These are phyloP conservation scores for Mola mola DNA, from an alignment of 2,113 vertebrate genomes.

Conservation along the genomic window DNA sequence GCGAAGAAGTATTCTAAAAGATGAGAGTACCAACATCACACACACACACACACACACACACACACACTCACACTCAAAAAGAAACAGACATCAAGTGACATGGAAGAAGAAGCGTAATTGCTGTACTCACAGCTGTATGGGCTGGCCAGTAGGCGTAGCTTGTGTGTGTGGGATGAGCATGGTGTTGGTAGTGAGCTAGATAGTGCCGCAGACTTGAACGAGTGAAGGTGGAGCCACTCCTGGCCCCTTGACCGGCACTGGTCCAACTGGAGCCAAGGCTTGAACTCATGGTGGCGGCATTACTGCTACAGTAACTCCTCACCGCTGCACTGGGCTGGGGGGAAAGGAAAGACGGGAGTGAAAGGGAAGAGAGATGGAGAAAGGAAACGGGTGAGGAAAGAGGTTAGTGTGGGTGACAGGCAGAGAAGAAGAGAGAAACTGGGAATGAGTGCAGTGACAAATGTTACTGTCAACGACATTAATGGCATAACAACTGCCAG, in stretches of 20 bases:
- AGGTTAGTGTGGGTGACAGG: conserved; percentile 13
- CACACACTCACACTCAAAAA: background rate
- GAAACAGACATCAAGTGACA: background rate
- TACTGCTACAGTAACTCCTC: conserved; percentile 86
- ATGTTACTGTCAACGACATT: conserved; percentile 37
- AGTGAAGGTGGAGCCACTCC: conserved; percentile 80
- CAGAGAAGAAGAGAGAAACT: conserved; percentile 1
- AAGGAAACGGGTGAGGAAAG: background rate
- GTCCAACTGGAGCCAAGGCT: conserved; percentile 86
- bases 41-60: too few species aligned
- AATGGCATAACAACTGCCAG: conserved; percentile 17
- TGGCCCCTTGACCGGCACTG: conserved; percentile 79
- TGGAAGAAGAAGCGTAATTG: background rate
- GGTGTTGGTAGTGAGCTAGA: conserved; percentile 67
- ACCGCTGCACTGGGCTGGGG: conserved; percentile 85
- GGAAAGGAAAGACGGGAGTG: background rate
- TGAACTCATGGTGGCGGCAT: conserved; percentile 83
- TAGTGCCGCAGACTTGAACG: conserved; percentile 84
- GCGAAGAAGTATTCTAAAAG: background rate
- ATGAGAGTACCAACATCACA: conserved; percentile 17
- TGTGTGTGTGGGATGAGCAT: conserved; percentile 71
- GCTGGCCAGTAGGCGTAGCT: conserved; percentile 86
- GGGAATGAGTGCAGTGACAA: conserved; percentile 30
- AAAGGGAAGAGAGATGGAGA: background rate
- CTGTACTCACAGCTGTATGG: conserved; percentile 86